Conservation (phyloP, 1,140 invertebrate genomes). For the Orchestia grillus region DNA sequence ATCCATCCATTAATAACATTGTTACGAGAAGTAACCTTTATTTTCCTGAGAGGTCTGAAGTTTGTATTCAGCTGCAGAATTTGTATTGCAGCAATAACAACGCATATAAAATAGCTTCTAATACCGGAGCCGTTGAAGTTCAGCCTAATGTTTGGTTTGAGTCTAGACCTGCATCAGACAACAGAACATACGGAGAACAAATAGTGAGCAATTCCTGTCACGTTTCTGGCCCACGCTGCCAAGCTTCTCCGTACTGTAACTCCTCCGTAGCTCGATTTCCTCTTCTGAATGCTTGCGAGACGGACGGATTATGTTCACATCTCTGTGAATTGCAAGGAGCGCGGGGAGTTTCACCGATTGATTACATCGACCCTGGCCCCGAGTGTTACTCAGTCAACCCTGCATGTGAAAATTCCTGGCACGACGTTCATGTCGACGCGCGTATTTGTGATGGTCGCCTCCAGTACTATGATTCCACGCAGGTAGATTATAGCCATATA, state of each 20-base stretch:
- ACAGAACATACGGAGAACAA: neutral
- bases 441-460: constrained; percentile 6
- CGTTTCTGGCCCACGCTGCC: neutral
- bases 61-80: neutral
- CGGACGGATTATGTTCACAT: neutral
- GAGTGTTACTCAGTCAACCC: neutral
- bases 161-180: neutral
- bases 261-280: neutral
- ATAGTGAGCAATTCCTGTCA: neutral
- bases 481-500: constrained; percentile 50
- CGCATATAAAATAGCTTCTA: neutral
- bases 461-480: neutral
- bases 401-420: neutral
- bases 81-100: neutral
- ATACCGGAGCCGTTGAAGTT: neutral
- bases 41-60: constrained; percentile 10
- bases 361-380: constrained; percentile 13
- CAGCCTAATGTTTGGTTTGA: constrained; percentile 48
- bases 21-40: neutral
- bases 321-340: neutral
- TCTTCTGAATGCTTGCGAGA: neutral
- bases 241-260: neutral
- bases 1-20: neutral
- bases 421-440: neutral
- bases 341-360: neutral